These are phyloP conservation scores for Pseudorhombus dupliciocellatus DNA, from an alignment of 2,113 vertebrate species.

Conservation along the genomic window DNA sequence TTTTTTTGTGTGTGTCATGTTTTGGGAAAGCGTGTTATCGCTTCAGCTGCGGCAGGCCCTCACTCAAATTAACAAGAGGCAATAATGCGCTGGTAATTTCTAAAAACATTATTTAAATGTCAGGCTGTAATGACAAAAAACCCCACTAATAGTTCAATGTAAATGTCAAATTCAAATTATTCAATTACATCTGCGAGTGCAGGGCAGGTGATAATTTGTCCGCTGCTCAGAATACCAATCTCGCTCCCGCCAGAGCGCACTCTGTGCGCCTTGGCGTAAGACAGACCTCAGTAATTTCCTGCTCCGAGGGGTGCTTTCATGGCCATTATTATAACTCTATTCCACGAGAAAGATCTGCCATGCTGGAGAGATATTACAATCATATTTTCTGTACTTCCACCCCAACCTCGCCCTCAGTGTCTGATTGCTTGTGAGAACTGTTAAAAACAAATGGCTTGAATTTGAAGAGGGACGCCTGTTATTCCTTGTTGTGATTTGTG, in stretches of 20 bases:
- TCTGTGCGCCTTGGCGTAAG: conserved; percentile 53
- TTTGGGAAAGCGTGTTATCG: conserved; percentile 67
- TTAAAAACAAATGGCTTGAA: conserved; percentile 32
- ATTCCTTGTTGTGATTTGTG: conserved; percentile 68
- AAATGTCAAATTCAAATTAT: conserved; percentile 86
- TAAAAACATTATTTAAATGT: conserved; percentile 83
- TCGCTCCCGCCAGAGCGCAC: conserved; percentile 50
- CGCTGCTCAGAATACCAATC: conserved; percentile 73
- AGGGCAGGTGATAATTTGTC: conserved; percentile 75
- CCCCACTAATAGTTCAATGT: conserved; percentile 76
- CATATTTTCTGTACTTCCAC: conserved; percentile 68
- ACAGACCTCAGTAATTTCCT: conserved; percentile 68
- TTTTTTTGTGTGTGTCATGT: conserved; percentile 28
- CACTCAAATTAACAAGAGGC: conserved; percentile 68
- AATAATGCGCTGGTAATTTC: conserved; percentile 79
- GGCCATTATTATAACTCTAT: conserved; percentile 71
- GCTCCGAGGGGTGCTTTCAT: conserved; percentile 70
- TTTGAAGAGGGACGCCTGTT: conserved; percentile 57
- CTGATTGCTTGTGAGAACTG: conserved; percentile 55
- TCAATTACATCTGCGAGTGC: conserved; percentile 75
- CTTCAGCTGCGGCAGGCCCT: conserved; percentile 37
- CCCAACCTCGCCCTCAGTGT: conserved; percentile 47
- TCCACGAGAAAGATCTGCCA: conserved; percentile 63
- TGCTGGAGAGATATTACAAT: conserved; percentile 66
- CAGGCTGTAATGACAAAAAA: conserved; percentile 75